phyloP scores from a whole-genome alignment of 2,113 vertebrate species.

The Laterallus jamaicensis region DNA sequence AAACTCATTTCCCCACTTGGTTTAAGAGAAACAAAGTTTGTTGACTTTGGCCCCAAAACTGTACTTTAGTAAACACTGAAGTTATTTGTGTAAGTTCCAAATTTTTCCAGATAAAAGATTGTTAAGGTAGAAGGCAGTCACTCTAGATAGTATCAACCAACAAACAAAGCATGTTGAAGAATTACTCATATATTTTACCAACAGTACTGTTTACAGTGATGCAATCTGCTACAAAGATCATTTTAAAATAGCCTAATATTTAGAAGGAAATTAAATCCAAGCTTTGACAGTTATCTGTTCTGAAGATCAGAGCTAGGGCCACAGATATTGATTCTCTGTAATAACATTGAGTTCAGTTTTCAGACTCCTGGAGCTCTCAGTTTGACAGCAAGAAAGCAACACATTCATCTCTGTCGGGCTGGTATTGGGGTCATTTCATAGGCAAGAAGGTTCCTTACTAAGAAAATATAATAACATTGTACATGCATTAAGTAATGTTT shows the following conservation, averaged over 20 bases:
- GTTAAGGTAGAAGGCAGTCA: not conserved
- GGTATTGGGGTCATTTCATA: not conserved
- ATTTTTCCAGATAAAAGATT: not conserved
- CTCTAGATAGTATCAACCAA: conserved; percentile 12
- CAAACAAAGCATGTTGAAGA: conserved; percentile 40
- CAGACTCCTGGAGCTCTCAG: conserved; percentile 40
- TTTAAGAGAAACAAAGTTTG: not conserved
- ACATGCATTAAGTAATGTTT: not conserved
- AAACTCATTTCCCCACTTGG: not conserved
- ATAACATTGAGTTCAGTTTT: conserved; percentile 64
- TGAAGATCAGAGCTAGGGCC: conserved; percentile 64
- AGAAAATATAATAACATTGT: not conserved
- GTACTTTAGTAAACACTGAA: not conserved
- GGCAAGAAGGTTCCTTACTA: not conserved
- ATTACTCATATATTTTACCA: conserved; percentile 63
- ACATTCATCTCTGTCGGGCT: conserved; percentile 59
- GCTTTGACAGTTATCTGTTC: conserved; percentile 65
- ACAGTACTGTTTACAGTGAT: conserved; percentile 60
- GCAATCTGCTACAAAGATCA: conserved; percentile 59
- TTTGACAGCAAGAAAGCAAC: conserved; percentile 53
- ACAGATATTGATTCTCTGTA: conserved; percentile 65
- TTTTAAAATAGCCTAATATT: conserved; percentile 73
- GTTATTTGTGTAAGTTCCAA: not conserved
- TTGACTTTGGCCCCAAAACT: not conserved
- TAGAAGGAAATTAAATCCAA: conserved; percentile 80